These are phyloP conservation scores for Nematostella vectensis DNA, from an alignment of 92 coral and sea anemone species.

Conservation along the genomic window DNA sequence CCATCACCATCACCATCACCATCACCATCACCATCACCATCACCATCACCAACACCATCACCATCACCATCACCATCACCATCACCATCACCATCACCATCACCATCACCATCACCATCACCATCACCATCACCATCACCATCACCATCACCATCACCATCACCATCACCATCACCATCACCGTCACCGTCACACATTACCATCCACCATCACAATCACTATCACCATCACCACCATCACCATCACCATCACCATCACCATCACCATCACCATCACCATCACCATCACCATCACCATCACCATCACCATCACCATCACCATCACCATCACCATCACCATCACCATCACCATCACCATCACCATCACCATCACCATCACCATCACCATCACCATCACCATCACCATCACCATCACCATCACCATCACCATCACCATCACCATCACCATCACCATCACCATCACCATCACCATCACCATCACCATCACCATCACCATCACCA, in stretches of 20 bases:
- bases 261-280: conserved; percentile 4
- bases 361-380: conserved; percentile 4
- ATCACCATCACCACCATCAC: conserved; percentile 4
- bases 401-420: conserved; percentile 4
- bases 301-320: conserved; percentile 4
- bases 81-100: conserved; percentile 4
- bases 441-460: conserved; percentile 4
- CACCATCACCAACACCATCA: conserved; percentile 3
- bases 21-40: conserved; percentile 4
- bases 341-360: conserved; percentile 4
- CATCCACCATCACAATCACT: too few relatives aligned
- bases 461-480: conserved; percentile 4
- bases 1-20: conserved; percentile 4
- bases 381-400: conserved; percentile 4
- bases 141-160: conserved; percentile 4
- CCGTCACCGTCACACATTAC: conserved; percentile 5
- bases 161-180: conserved; percentile 4
- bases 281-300: conserved; percentile 4
- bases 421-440: conserved; percentile 4
- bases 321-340: conserved; percentile 4
- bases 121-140: conserved; percentile 4
- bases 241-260: conserved; percentile 4
- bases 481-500: conserved; percentile 4
- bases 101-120: conserved; percentile 4
- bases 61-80: conserved; percentile 4